Evolutionary conservation across 1,140 invertebrate species (phyloP), one percentile per base, ranked within the genome.

Genomic region (Drosophila pachea): DNA sequence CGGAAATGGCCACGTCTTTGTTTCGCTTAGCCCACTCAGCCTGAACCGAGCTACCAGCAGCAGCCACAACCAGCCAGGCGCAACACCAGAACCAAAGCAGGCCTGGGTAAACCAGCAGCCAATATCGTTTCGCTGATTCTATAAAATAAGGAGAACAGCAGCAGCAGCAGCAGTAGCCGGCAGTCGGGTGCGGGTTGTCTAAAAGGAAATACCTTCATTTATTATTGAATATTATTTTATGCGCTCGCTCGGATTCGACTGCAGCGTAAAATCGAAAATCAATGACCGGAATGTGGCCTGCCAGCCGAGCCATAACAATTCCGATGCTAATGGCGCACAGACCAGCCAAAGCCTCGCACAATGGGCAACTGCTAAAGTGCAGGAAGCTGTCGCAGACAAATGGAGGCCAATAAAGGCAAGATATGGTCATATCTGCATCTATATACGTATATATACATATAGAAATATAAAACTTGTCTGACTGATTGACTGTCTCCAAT

Each of bases 161-260:
- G 71, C 22, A 22, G 22, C 22, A 22, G 22, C 22, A 75, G 74
- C 59, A 72, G 54, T 60, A 62, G 72, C 71, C 62, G 68, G 59
- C 70, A 58, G 68, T 59, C 38, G 40, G 40, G 29, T 16, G 42
- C 12, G 66, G 45, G 33, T 5, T 49, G 71, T 38, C 48, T 56
- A 59, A 70, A 82, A 76, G 81, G 76, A 86, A 86, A 86, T 86
- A 82, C 76, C 81, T 86, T 86, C 81, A 86, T 86, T 81, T 81
- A 86, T 86, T 86, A 86, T 86, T 84, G 82, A 86, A 86, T 86
- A 86, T 86, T 86, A 83, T 83, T 83, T 83, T 84, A 84, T 83
- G 84, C 81, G 79, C 79, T 75, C 75, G 72, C 75, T 73, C 61
- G 42, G 42, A 54, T 77, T 55, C 48, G 70, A 40, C 70, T 68